A percentile compares a stretch with the other conserved stretches of the same genome.
phyloP scores from a whole-genome alignment of 1,140 invertebrate genomes.

The Berghia stephanieae region DNA sequence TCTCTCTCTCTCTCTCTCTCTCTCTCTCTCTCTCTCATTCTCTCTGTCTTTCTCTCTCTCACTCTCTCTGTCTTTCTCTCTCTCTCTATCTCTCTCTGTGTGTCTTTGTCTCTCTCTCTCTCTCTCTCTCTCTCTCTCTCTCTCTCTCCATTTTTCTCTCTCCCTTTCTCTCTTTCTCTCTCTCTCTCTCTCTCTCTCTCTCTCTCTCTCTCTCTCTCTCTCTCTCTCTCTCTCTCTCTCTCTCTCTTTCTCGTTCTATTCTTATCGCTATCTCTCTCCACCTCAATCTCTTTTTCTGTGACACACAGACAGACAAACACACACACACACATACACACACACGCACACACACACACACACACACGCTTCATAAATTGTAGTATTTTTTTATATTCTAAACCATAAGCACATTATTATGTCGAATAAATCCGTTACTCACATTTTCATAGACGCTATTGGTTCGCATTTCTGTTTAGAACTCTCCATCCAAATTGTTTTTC shows the following conservation, averaged over 20 bases:
- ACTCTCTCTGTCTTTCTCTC: background rate
- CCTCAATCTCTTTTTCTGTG: background rate
- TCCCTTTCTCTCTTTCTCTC: slow-evolving; percentile 9
- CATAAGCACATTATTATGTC: no score
- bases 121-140: background rate
- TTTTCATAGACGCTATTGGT: no score
- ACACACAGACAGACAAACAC: background rate
- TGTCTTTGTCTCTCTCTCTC: background rate
- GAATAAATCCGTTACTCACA: no score
- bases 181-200: background rate
- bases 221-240: slow-evolving; percentile 3
- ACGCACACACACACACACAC: background rate
- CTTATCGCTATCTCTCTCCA: background rate
- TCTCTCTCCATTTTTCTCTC: slow-evolving; percentile 5
- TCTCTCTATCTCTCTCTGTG: background rate
- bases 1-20: slow-evolving; percentile 17
- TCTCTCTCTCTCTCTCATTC: slow-evolving; percentile 30
- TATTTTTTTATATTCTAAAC: no score
- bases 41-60: slow-evolving; percentile 24
- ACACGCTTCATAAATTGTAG: background rate
- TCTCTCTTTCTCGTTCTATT: background rate
- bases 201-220: background rate
- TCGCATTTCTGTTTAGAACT: no score
- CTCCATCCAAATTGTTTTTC: no score
- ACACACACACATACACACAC: background rate